A percentile compares a stretch with the other conserved stretches of the same genome.
phyloP scores from a whole-genome alignment of 1,140 invertebrate genomes.

The Drosophila sucinea region DNA sequence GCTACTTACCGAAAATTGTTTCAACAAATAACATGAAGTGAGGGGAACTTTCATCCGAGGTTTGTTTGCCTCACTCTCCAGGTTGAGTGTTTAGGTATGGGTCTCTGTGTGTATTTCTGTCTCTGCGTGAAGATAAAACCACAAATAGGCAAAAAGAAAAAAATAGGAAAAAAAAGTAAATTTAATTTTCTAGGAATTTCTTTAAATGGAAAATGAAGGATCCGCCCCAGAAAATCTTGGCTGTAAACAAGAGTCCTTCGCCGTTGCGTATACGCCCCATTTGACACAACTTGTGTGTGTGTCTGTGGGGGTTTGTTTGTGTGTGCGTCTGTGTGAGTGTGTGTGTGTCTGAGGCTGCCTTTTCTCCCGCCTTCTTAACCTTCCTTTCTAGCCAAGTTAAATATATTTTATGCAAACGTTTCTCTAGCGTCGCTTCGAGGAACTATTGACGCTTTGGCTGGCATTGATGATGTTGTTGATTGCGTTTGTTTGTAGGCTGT shows the following conservation, averaged over 20 bases:
- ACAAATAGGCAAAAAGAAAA: conserved; percentile 30
- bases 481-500: conserved; percentile 45
- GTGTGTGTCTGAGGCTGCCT: conserved; percentile 5
- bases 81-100: neutral
- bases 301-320: neutral
- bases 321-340: neutral
- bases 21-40: conserved; percentile 10
- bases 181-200: conserved; percentile 49
- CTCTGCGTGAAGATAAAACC: conserved; percentile 19
- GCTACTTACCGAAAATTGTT: conserved; percentile 19
- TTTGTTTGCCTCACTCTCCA: conserved; percentile 11
- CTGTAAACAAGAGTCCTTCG: conserved; percentile 28
- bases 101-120: conserved; percentile 13
- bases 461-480: conserved; percentile 62
- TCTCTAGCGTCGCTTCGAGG: conserved; percentile 27
- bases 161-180: conserved; percentile 37
- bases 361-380: neutral
- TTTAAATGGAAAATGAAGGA: conserved; percentile 14
- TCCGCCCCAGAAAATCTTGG: conserved; percentile 9
- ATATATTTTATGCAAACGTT: conserved; percentile 21
- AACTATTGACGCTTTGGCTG: conserved; percentile 51
- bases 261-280: conserved; percentile 45
- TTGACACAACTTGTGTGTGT: conserved; percentile 22
- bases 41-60: neutral
- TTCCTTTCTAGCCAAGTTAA: conserved; percentile 8